Conservation (phyloP, 2,888 invertebrate genomes). For the Calameuta idolon region DNA sequence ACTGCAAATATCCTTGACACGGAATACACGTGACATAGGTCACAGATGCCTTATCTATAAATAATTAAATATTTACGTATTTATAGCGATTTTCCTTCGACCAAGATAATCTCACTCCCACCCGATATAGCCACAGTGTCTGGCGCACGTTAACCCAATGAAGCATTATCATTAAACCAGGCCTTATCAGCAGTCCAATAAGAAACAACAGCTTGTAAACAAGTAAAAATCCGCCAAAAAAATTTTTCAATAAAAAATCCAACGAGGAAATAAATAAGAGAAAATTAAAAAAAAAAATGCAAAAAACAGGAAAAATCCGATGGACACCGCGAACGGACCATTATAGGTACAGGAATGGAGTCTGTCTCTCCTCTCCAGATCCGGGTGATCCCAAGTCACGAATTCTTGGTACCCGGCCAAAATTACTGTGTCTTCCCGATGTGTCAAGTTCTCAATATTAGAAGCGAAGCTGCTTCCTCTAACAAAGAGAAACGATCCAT, state of each 20-base stretch:
- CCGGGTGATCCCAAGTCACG: conserved; percentile 33
- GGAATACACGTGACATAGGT: conserved; percentile 8
- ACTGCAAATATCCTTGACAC: conserved; percentile 17
- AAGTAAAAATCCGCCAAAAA: not conserved
- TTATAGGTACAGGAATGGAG: not conserved
- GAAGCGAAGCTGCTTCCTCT: not conserved
- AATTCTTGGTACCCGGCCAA: conserved; percentile 49
- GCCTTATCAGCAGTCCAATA: not conserved
- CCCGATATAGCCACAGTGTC: not conserved
- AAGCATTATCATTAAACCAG: not conserved
- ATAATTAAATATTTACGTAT: conserved; percentile 7
- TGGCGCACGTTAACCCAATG: not conserved
- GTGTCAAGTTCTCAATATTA: conserved; percentile 50
- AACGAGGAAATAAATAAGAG: not conserved
- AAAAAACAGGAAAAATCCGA: not conserved
- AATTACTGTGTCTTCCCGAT: conserved; percentile 43
- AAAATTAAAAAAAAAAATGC: not conserved
- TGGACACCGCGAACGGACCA: not conserved
- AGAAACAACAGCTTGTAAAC: not conserved
- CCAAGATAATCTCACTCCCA: not conserved
- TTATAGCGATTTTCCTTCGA: not conserved
- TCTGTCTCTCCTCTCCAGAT: not conserved
- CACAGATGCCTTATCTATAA: not conserved
- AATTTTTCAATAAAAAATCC: not conserved
- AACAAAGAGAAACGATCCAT: not conserved